phyloP scores from a whole-genome alignment of 1,140 invertebrate genomes.

The Telenomus remus region DNA sequence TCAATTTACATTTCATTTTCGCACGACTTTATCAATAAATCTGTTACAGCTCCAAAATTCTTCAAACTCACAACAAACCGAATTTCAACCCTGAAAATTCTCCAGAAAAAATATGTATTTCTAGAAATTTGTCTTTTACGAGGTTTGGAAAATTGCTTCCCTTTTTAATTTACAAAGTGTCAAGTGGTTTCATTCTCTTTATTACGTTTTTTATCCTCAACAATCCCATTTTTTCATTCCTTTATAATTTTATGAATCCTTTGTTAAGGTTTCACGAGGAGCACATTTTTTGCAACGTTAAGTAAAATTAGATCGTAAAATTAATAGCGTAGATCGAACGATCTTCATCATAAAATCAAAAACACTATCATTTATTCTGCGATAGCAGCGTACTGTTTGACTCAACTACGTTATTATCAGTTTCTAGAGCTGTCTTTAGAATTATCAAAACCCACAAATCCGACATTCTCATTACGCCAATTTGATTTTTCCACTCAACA shows the following conservation, averaged over 20 bases:
- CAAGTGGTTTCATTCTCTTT: neutral
- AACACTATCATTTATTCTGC: neutral
- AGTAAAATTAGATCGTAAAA: constrained; percentile 3
- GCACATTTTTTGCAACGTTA: neutral
- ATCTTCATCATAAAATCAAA: constrained; percentile 1
- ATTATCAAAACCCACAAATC: too few relatives aligned
- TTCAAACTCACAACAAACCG: too few relatives aligned
- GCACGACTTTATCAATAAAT: constrained; percentile 3
- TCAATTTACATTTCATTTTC: constrained; percentile 21
- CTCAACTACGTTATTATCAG: too few relatives aligned
- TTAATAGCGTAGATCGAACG: constrained; percentile 1
- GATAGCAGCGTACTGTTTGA: too few relatives aligned
- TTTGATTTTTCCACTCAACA: too few relatives aligned
- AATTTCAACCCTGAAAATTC: too few relatives aligned
- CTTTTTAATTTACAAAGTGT: too few relatives aligned
- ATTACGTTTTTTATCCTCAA: neutral
- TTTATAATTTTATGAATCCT: neutral
- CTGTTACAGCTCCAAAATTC: neutral
- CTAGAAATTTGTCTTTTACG: too few relatives aligned
- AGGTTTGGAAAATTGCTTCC: too few relatives aligned
- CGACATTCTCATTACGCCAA: too few relatives aligned
- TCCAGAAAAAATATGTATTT: too few relatives aligned
- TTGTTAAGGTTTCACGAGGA: constrained; percentile 1
- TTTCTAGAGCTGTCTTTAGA: too few relatives aligned
- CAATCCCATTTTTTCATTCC: neutral